phyloP scores from a whole-genome alignment of 1,140 invertebrate genomes.

The Drosophila nebulosa region DNA sequence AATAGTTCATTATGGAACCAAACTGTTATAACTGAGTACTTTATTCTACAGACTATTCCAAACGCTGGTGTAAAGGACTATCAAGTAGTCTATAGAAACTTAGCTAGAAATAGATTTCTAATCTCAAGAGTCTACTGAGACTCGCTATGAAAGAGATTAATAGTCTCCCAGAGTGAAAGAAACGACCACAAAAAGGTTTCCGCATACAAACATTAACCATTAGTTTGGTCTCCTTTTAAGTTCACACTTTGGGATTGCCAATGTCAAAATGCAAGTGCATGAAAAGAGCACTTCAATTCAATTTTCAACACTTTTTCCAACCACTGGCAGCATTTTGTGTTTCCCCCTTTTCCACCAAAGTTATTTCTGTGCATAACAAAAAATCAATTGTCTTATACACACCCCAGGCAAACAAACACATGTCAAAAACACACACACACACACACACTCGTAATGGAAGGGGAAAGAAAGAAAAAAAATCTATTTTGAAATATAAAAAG shows the following conservation, averaged over 20 bases:
- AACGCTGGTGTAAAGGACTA: no score
- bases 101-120: no score
- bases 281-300: slow-evolving; percentile 40
- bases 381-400: slow-evolving; percentile 69
- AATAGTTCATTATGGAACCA: no score
- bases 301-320: slow-evolving; percentile 54
- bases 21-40: no score
- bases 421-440: slow-evolving; percentile 50
- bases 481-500: slow-evolving; percentile 55
- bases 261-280: slow-evolving; percentile 41
- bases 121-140: no score
- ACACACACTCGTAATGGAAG: background rate
- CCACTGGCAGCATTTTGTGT: slow-evolving; percentile 27
- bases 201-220: background rate
- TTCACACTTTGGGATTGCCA: slow-evolving; percentile 44
- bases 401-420: slow-evolving; percentile 50
- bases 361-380: slow-evolving; percentile 61
- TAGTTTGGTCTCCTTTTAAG: background rate
- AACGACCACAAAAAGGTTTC: no score
- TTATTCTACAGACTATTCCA: no score
- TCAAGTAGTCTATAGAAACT: no score
- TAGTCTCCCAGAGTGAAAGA: no score
- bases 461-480: slow-evolving; percentile 24
- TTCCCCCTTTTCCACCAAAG: slow-evolving; percentile 18
- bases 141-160: no score